Conservation (phyloP, 2,797 vertebrate species). For the Parotocinclus haroldoi region DNA sequence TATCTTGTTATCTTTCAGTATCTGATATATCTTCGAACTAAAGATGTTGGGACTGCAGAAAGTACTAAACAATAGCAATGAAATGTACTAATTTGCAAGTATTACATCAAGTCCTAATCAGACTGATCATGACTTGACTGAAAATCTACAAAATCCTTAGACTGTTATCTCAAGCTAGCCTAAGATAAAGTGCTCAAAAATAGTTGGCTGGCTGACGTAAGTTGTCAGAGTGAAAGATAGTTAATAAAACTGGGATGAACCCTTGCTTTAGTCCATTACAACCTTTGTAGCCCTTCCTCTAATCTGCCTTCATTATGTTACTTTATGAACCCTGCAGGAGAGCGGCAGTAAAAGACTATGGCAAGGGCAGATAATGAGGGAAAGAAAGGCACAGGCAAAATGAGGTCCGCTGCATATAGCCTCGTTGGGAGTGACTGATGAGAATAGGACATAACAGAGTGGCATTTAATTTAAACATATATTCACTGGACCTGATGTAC, state of each 20-base stretch:
- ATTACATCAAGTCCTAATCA: no score
- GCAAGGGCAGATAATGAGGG: conserved; percentile 16
- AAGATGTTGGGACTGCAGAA: no score
- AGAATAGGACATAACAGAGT: conserved; percentile 22
- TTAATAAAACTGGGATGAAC: conserved; percentile 33
- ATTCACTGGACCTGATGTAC: conserved; percentile 20
- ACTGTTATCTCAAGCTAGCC: no score
- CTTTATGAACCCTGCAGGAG: conserved; percentile 37
- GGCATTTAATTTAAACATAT: conserved; percentile 43
- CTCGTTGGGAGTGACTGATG: conserved; percentile 12
- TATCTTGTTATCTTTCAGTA: no score
- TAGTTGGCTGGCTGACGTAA: background rate
- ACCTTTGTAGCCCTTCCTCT: conserved; percentile 21
- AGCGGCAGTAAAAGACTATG: conserved; percentile 19
- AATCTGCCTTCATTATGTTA: conserved; percentile 31
- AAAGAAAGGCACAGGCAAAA: background rate
- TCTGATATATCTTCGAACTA: no score
- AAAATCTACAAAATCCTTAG: background rate
- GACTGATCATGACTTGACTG: no score
- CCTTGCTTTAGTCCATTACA: conserved; percentile 36
- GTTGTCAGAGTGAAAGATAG: conserved; percentile 13
- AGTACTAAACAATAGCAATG: no score
- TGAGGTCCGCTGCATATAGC: conserved; percentile 6
- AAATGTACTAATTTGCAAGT: no score
- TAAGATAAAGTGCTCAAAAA: background rate